phyloP scores from a whole-genome alignment of 2,113 vertebrate genomes.

The Salvelinus alpinus region DNA sequence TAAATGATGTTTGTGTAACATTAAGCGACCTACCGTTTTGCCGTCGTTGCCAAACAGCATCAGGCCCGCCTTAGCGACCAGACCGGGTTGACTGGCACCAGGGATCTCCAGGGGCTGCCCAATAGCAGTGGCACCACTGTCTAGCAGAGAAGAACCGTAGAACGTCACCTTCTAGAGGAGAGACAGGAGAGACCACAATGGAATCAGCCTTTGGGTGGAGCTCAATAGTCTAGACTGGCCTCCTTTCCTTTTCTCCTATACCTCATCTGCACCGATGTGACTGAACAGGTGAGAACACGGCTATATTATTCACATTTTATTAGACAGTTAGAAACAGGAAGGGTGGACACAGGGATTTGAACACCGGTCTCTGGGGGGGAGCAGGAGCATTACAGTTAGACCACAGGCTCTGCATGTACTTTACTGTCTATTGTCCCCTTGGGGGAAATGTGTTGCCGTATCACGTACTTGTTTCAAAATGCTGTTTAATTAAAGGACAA shows the following conservation, averaged over 20 bases:
- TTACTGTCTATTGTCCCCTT: too few relatives aligned
- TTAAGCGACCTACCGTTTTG: constrained; percentile 65
- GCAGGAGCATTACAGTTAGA: too few relatives aligned
- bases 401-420: too few relatives aligned
- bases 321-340: too few relatives aligned
- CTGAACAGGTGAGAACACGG: neutral
- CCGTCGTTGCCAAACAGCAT: constrained; percentile 83
- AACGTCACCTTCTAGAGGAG: constrained; percentile 79
- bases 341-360: too few relatives aligned
- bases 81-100: constrained; percentile 70
- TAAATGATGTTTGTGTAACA: too few relatives aligned
- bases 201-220: too few relatives aligned
- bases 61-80: constrained; percentile 79
- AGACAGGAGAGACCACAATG: neutral
- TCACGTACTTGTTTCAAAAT: too few relatives aligned
- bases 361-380: too few relatives aligned
- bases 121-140: constrained; percentile 45
- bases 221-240: too few relatives aligned
- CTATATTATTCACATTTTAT: neutral
- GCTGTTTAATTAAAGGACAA: too few relatives aligned
- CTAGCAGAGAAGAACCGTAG: constrained; percentile 78
- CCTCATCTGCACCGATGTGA: neutral
- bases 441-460: too few relatives aligned
- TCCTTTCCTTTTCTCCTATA: neutral
- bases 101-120: constrained; percentile 57